These are phyloP conservation scores for Baccha elongata DNA, from an alignment of 2,888 invertebrate genomes.

Conservation along the genomic window DNA sequence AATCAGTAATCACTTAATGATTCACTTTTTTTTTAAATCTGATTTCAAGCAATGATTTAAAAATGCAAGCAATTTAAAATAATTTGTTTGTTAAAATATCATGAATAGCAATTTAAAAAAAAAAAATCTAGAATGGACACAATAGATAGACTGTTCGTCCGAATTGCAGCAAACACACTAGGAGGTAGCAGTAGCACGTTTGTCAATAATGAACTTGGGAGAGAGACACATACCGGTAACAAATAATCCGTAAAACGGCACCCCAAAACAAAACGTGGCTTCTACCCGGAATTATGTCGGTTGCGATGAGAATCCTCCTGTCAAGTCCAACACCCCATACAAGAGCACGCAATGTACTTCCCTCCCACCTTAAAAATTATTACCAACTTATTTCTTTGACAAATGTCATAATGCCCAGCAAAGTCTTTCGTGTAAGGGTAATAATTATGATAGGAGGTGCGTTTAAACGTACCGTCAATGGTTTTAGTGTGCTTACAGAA, in stretches of 20 bases:
- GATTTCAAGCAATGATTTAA: not conserved
- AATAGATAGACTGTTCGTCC: slow-evolving; percentile 8
- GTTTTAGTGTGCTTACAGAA: no score
- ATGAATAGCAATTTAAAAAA: not conserved
- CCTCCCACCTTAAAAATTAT: not conserved
- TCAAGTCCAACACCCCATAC: not conserved
- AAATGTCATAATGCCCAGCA: slow-evolving; percentile 7
- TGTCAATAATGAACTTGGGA: slow-evolving; percentile 49
- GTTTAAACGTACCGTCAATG: no score
- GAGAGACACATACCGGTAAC: slow-evolving; percentile 46
- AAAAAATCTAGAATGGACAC: not conserved
- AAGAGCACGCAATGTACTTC: slow-evolving; percentile 15
- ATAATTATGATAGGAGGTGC: not conserved
- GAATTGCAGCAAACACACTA: slow-evolving; percentile 37
- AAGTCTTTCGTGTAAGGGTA: not conserved
- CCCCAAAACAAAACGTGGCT: slow-evolving; percentile 41
- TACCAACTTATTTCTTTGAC: not conserved
- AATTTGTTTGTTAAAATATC: slow-evolving; percentile 9
- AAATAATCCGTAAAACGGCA: slow-evolving; percentile 59
- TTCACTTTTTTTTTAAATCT: slow-evolving; percentile 14
- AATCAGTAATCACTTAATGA: slow-evolving; percentile 34
- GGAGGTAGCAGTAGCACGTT: no score
- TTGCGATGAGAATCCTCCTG: slow-evolving; percentile 13
- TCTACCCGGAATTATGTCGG: slow-evolving; percentile 36
- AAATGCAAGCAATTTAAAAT: not conserved